Percentiles rank a stretch among this genome's conserved stretches.
These are phyloP conservation scores for Nysson spinosus DNA, from an alignment of 2,888 invertebrate species.

Conservation along the genomic window DNA sequence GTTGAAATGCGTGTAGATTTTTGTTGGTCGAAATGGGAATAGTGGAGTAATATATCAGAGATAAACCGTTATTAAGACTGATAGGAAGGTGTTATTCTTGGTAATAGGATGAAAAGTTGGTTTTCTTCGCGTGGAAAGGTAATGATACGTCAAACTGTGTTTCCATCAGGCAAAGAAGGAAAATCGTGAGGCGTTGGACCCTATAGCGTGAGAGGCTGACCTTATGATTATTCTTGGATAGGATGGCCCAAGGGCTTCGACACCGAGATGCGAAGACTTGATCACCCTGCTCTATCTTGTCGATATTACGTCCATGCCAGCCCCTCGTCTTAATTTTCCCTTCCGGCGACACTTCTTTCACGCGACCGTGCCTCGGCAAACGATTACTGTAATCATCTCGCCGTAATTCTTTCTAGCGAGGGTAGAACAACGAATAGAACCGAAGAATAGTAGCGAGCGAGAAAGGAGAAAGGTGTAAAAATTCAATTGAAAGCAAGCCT, in stretches of 20 bases:
- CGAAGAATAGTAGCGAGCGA: neutral
- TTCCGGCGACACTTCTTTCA: slow-evolving; percentile 30
- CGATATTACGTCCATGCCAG: slow-evolving; percentile 17
- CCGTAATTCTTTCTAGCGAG: slow-evolving; percentile 23
- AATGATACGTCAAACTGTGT: slow-evolving; percentile 39
- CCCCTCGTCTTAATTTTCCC: slow-evolving; percentile 34
- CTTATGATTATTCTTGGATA: slow-evolving; percentile 51
- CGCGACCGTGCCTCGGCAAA: slow-evolving; percentile 3
- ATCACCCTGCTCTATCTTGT: slow-evolving; percentile 21
- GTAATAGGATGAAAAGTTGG: slow-evolving; percentile 9
- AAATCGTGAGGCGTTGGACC: slow-evolving; percentile 42
- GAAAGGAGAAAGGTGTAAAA: slow-evolving; percentile 2
- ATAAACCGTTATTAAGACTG: neutral
- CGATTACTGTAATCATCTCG: slow-evolving; percentile 31
- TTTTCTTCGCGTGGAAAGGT: slow-evolving; percentile 28
- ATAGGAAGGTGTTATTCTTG: neutral
- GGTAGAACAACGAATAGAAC: neutral
- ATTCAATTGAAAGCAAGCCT: slow-evolving; percentile 26
- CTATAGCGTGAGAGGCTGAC: slow-evolving; percentile 58
- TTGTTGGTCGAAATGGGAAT: no score
- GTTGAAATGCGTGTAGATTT: no score
- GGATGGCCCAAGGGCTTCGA: slow-evolving; percentile 42
- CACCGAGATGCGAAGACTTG: slow-evolving; percentile 10
- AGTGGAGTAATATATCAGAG: no score
- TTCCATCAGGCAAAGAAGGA: slow-evolving; percentile 42